Base-by-base conservation (phyloP, 2,797 vertebrate species). In the Danio aesculapii region DNA sequence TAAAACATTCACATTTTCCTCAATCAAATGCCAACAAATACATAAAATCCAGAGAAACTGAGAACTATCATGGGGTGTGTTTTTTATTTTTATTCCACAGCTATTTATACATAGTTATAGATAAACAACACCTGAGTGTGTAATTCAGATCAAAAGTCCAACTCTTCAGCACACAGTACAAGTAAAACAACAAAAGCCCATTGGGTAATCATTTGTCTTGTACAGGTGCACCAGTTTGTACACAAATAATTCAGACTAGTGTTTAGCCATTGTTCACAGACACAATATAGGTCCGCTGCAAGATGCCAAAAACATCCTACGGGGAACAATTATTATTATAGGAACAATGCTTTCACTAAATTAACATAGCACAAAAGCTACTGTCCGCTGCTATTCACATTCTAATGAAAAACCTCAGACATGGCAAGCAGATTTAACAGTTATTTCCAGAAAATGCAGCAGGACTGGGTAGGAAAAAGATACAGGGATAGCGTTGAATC, bases 331-430 rank as follows among this genome's bases (percentile, higher is more conserved):
- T 75, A 17, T 70, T 71, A 63, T 52, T 44, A 63, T 30, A 46
- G 12, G 17, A 82, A 75, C 75, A 84, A 82, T 79, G 16, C 61
- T 43, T 64, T 52, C 8, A 19, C 64, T 68, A 59, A 64, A 53
- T 49, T 75, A 83, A 19, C 66, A 17, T n/a, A 9, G 41, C 19
- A 77, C 85, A 83, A 61, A 62, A 39, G 46, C n/a, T 68, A 58
- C 58, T 41, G 64, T 84, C 67, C 47, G 30, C 75, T 21, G 61
- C 75, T 41, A 41, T 82, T 63, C 57, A 76, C 17, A 63, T 71
- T 68, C 21, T 61, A 59, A 79, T 46, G n/a, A 77, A 77, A 80
- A 53, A 47, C 55, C 67, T 46, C 76, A 59, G 82, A 81, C 67
- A 58, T 30, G 30, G 30, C 30, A 30, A 30, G 30, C 30, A 30